Conservation (phyloP, 2,113 vertebrate species). For the Fregetta grallaria region DNA sequence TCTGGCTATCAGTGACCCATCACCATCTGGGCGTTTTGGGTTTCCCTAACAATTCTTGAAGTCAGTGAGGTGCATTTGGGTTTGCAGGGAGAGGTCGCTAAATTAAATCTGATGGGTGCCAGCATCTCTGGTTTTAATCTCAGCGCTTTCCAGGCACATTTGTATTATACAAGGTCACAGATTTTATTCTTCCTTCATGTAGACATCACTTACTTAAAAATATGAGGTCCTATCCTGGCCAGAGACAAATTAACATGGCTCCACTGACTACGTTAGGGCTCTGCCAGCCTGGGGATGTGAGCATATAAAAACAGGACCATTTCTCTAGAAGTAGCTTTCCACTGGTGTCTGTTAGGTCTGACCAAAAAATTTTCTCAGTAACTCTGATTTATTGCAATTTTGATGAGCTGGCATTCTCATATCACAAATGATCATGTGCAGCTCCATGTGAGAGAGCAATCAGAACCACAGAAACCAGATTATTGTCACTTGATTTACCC, state of each 20-base stretch:
- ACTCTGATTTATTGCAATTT: not conserved
- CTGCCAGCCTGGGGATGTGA: not conserved
- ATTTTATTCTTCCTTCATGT: not conserved
- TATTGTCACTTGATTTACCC: not conserved
- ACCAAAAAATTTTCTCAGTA: not conserved
- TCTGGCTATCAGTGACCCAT: not conserved
- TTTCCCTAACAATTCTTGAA: not conserved
- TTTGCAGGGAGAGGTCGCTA: not conserved
- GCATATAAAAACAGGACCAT: not conserved
- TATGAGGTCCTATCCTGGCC: not conserved
- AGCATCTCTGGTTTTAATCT: not conserved
- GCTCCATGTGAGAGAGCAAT: not conserved
- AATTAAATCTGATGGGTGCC: not conserved
- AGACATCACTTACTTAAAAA: not conserved
- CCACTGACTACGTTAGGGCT: not conserved
- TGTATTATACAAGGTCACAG: not conserved
- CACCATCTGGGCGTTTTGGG: not conserved
- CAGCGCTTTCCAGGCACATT: not conserved
- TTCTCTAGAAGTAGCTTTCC: not conserved
- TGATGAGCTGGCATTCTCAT: not conserved
- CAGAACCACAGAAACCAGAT: not conserved
- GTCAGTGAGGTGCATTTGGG: not conserved
- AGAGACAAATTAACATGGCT: not conserved
- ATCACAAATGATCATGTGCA: not conserved
- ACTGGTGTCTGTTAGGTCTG: not conserved